Base-by-base conservation (phyloP, 2,888 invertebrate species). In the Gortyna flavago region DNA sequence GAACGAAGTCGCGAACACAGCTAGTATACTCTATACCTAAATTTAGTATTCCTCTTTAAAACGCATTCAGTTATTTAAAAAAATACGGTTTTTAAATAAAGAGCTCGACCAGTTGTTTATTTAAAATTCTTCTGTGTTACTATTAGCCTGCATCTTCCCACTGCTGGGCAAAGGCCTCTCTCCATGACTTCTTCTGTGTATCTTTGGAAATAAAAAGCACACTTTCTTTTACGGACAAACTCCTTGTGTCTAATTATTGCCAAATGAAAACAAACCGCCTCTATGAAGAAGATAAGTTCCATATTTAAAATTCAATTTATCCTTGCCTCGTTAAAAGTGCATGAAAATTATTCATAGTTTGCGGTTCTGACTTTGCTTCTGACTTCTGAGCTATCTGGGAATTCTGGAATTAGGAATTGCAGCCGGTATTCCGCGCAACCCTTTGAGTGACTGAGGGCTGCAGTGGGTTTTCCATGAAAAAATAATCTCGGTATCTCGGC, bases 181-280 rank as follows among this genome's bases (percentile, higher is more conserved):
- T 11, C 25, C 3, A 11, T 9, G 54, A n/a, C 25, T 25, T 54
- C 4, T 18, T 29, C 9, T 59, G 13, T 29, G 32, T 62, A 44
- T 69, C 35, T 29, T 29, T 16, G 35, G 9, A 57, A 32, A 64
- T 65, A 79, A 65, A 38, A 54, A 29, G 32, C 51, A 48, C 32
- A 79, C 66, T 54, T 61, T 79, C 41, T n/a, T 65, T 65, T 18
- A 54, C 13, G 29, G 29, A 67, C 16, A 80, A 74, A 57, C 48
- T 62, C 29, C 6, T 32, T 21, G 38, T n/a, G 41, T 38, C 0
- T 29, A 21, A 35, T 21, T 29, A 41, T 41, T 16, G 32, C 9
- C 16, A 16, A 57, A 21, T n/a, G n/a, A 38, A 78, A 78, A 72
- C 21, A 51, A 59, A 65, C 44, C 3, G n/a, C 21, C 3, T 59